Conservation (phyloP, 2,888 invertebrate species). For the Pachydiplax longipennis region DNA sequence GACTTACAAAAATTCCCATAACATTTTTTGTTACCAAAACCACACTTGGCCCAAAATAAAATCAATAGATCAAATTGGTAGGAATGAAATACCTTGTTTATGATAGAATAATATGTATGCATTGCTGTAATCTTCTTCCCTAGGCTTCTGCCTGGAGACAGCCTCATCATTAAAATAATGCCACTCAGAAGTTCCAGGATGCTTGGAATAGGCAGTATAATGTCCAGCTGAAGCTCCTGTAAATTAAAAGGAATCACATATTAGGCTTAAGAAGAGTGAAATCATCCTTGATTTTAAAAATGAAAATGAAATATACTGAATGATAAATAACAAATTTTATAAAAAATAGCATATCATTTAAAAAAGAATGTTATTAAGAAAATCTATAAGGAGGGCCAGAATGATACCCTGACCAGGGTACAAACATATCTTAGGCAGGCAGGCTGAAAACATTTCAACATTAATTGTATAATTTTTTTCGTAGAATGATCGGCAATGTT, state of each 20-base stretch:
- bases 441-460: too few relatives aligned
- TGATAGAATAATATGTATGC: slow-evolving; percentile 72
- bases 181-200: slow-evolving; percentile 66
- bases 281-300: background rate
- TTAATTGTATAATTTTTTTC: too few relatives aligned
- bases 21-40: too few relatives aligned
- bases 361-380: too few relatives aligned
- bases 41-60: background rate
- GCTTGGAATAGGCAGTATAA: slow-evolving; percentile 68
- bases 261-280: background rate
- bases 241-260: slow-evolving; percentile 27
- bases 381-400: too few relatives aligned
- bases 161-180: slow-evolving; percentile 69
- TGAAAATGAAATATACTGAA: background rate
- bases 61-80: too few relatives aligned
- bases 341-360: too few relatives aligned
- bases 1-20: too few relatives aligned
- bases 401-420: too few relatives aligned
- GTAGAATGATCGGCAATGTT: too few relatives aligned
- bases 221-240: slow-evolving; percentile 69
- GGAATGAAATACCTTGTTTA: slow-evolving; percentile 60
- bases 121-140: slow-evolving; percentile 67
- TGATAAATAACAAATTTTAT: background rate
- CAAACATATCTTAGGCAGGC: too few relatives aligned
- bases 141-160: slow-evolving; percentile 64